Percentiles rank a stretch among this genome's conserved stretches.
These are phyloP conservation scores for Cantharis flavilabris DNA, from an alignment of 2,888 invertebrate species.

Conservation along the genomic window DNA sequence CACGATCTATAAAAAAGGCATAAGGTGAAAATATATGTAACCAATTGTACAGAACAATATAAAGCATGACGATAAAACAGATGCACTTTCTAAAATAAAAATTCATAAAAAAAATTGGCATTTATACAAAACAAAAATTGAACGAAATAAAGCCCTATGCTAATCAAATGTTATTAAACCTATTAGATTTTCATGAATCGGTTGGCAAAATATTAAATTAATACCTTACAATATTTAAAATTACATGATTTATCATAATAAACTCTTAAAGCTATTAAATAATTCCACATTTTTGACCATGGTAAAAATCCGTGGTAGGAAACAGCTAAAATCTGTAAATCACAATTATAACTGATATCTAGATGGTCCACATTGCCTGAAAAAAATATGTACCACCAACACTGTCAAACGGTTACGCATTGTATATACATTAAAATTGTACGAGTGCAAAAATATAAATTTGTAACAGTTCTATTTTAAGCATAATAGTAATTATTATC, in stretches of 20 bases:
- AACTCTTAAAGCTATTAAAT: conserved; percentile 27
- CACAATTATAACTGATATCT: conserved; percentile 51
- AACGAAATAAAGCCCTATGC: conserved; percentile 33
- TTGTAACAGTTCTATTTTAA: neutral
- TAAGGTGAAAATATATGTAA: conserved; percentile 9
- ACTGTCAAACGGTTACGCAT: conserved; percentile 42
- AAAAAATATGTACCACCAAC: conserved; percentile 35
- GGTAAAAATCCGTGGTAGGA: conserved; percentile 14
- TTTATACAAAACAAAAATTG: conserved; percentile 19
- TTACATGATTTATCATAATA: conserved; percentile 3
- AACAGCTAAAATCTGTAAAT: conserved; percentile 52
- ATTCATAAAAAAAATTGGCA: conserved; percentile 10
- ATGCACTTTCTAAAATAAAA: conserved; percentile 16
- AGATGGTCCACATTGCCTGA: conserved; percentile 44
- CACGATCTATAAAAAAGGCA: conserved; percentile 15
- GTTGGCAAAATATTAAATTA: conserved; percentile 2
- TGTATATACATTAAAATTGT: conserved; percentile 29
- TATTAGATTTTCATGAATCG: neutral
- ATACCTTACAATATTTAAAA: conserved; percentile 21
- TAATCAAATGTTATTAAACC: conserved; percentile 18
- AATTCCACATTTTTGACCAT: conserved; percentile 16
- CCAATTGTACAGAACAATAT: neutral
- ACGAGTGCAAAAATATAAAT: conserved; percentile 15
- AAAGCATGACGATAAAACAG: conserved; percentile 11
- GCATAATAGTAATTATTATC: conserved; percentile 5